These are phyloP conservation scores for Diploptera punctata DNA, from an alignment of 2,888 invertebrate species.

Conservation along the genomic window DNA sequence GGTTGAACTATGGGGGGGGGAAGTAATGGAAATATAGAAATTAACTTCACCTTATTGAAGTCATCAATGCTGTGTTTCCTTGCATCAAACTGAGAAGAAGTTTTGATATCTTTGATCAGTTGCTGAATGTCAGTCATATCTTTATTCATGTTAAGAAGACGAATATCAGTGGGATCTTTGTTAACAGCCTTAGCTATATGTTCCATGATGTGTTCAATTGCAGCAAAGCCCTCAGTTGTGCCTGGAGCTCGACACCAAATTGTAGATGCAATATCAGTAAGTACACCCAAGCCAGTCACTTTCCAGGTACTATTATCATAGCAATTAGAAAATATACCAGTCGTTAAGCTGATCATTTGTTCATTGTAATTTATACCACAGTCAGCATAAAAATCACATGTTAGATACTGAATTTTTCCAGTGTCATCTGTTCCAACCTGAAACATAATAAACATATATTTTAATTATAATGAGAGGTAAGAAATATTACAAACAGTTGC, in stretches of 20 bases:
- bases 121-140: constrained; percentile 52
- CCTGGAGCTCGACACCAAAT: constrained; percentile 68
- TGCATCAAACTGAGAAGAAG: constrained; percentile 62
- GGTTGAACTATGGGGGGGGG: too few species aligned
- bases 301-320: constrained; percentile 70
- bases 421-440: constrained; percentile 61
- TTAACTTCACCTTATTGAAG: constrained; percentile 67
- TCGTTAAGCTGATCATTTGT: constrained; percentile 51
- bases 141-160: constrained; percentile 60
- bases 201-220: constrained; percentile 71
- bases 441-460: too few species aligned
- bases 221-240: constrained; percentile 64
- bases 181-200: constrained; percentile 63
- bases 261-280: constrained; percentile 71
- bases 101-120: constrained; percentile 64
- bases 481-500: too few species aligned
- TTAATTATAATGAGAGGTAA: too few species aligned
- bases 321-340: constrained; percentile 61
- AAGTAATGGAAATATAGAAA: too few species aligned
- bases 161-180: constrained; percentile 65
- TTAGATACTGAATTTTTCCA: constrained; percentile 72
- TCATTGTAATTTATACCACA: constrained; percentile 62
- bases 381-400: constrained; percentile 59
- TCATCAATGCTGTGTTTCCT: constrained; percentile 61
- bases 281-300: constrained; percentile 57